phyloP scores from a whole-genome alignment of 2,113 vertebrate genomes.

The Pelecanus crispus region DNA sequence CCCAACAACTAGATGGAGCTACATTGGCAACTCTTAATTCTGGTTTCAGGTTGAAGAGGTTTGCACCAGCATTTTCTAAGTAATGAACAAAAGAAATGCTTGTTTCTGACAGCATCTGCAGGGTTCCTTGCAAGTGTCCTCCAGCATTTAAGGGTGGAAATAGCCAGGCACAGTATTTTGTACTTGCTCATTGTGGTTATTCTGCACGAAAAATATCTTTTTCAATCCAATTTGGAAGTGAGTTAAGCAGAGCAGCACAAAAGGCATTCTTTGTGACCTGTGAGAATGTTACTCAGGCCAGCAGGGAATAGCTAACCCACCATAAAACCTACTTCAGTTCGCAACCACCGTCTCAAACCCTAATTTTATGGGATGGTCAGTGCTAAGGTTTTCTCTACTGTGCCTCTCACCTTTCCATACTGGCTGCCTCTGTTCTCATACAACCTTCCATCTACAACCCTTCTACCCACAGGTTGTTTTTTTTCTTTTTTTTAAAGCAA shows the following conservation, averaged over 20 bases:
- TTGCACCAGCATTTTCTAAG: not conserved
- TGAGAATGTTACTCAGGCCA: not conserved
- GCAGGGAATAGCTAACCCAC: not conserved
- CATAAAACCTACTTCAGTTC: not conserved
- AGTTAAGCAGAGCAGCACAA: not conserved
- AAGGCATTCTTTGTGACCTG: not conserved
- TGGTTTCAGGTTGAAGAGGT: not conserved
- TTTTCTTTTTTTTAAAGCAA: not conserved
- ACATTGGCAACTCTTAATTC: accelerated
- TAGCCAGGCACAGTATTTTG: not conserved
- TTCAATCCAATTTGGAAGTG: not conserved
- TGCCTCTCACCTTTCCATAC: not conserved
- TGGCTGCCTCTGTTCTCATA: not conserved
- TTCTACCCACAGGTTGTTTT: not conserved
- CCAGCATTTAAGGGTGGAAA: not conserved
- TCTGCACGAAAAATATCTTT: not conserved
- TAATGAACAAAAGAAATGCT: not conserved
- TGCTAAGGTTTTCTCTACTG: not conserved
- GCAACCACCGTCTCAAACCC: not conserved
- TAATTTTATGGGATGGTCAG: not conserved
- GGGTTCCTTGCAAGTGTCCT: not conserved
- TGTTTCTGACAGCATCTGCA: not conserved
- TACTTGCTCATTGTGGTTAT: not conserved
- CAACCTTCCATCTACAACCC: not conserved
- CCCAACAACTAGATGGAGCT: accelerated